These are phyloP conservation scores for Tiliqua scincoides DNA, from an alignment of 2,113 vertebrate species.

Conservation along the genomic window DNA sequence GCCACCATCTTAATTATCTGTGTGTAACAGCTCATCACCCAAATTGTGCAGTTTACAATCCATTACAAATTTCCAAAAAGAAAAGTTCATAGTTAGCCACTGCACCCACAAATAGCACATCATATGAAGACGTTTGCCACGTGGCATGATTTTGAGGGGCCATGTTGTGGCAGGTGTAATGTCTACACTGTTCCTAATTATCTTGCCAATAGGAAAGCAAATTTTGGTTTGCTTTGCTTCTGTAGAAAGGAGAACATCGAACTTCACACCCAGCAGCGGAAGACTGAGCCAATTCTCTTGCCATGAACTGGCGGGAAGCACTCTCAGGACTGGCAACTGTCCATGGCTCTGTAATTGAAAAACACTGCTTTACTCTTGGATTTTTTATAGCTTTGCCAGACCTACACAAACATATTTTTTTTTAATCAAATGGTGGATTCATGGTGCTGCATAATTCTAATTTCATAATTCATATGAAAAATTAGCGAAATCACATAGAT, in stretches of 20 bases:
- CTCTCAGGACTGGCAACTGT: background rate
- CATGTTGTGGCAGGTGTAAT: background rate
- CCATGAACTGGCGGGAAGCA: conserved; percentile 3
- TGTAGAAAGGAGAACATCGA: conserved; percentile 3
- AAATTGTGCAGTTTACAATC: background rate
- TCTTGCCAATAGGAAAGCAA: background rate
- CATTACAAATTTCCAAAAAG: background rate
- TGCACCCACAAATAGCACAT: background rate
- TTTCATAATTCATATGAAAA: conserved; percentile 22
- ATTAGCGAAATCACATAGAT: conserved; percentile 21
- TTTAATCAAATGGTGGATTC: conserved; percentile 18
- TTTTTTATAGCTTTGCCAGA: conserved; percentile 11
- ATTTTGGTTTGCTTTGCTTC: conserved; percentile 4
- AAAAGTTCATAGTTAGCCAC: background rate
- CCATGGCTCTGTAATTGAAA: conserved; percentile 8
- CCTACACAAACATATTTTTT: conserved; percentile 18
- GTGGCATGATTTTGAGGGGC: background rate
- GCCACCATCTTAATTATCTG: background rate
- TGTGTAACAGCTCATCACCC: background rate
- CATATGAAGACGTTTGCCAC: background rate
- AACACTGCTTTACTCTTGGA: background rate
- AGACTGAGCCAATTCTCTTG: conserved; percentile 12
- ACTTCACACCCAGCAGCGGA: conserved; percentile 3
- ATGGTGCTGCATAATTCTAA: conserved; percentile 6
- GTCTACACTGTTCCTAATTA: background rate